A percentile compares a stretch with the other conserved stretches of the same genome.
phyloP scores from a whole-genome alignment of 2,113 vertebrate genomes.

The Gymnarchus niloticus region DNA sequence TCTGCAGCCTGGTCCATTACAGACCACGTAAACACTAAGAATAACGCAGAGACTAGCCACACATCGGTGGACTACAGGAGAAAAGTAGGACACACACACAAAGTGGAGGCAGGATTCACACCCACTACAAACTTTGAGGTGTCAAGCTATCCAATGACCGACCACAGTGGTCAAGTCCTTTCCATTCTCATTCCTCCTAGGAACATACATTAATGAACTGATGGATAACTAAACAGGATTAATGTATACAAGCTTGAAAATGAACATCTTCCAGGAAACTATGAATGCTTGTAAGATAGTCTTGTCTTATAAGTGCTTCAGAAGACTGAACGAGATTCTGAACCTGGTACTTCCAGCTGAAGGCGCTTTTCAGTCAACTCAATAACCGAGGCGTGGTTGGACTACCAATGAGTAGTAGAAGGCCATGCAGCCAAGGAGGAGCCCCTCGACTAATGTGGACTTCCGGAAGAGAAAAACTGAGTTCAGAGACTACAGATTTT shows the following conservation, averaged over 20 bases:
- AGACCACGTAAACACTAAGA: not conserved
- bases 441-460: not conserved
- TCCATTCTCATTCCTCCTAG: not conserved
- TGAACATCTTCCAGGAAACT: not conserved
- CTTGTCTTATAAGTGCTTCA: not conserved
- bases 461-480: not conserved
- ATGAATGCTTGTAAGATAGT: not conserved
- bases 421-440: not conserved
- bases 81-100: not conserved
- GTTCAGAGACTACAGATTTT: no score
- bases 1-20: not conserved
- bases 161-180: not conserved
- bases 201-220: not conserved
- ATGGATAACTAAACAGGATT: not conserved
- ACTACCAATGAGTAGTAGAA: not conserved
- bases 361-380: not conserved
- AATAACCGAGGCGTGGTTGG: not conserved
- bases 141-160: not conserved
- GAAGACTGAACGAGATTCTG: not conserved
- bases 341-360: not conserved
- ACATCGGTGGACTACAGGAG: not conserved
- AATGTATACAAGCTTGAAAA: not conserved
- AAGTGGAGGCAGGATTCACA: not conserved
- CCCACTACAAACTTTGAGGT: not conserved
- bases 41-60: not conserved